Evolutionary conservation across 2,113 vertebrate genomes (phyloP).

Genomic region (Cettia cetti): DNA sequence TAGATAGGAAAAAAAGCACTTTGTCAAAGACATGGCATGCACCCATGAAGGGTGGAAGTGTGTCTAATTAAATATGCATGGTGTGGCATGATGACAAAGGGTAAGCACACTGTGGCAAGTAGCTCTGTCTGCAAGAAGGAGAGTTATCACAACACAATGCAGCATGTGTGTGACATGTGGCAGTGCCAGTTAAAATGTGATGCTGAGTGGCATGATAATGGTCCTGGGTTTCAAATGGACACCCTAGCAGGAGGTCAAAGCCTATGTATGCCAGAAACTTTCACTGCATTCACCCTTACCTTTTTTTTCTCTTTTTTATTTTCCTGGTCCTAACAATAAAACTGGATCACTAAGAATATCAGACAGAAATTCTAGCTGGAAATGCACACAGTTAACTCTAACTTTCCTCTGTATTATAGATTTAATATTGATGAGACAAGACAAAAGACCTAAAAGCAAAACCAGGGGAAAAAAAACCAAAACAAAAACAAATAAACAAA

Average conservation of each 20-base stretch:
- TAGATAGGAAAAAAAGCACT: not conserved
- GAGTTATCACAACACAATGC: not conserved
- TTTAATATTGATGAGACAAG: not conserved
- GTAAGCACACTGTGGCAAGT: not conserved
- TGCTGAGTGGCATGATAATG: not conserved
- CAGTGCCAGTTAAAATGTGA: not conserved
- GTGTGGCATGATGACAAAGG: not conserved
- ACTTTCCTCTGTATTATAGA: not conserved
- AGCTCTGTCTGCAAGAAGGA: not conserved
- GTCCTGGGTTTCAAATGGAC: not conserved
- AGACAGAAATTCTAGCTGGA: not conserved
- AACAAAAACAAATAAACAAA: too few species aligned
- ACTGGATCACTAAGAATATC: not conserved
- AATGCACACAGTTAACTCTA: not conserved
- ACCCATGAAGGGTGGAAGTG: not conserved
- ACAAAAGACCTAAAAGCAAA: not conserved
- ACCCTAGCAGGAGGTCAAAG: not conserved
- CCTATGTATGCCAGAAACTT: not conserved
- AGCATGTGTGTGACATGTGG: rapidly evolving
- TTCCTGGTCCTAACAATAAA: not conserved
- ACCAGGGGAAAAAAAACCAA: not conserved
- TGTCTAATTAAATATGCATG: not conserved
- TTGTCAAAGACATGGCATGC: not conserved
- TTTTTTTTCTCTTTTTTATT: not conserved
- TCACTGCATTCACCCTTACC: not conserved